Evolutionary conservation across 2,113 vertebrate species (phyloP), one percentile per base, ranked within the genome.

Genomic region (Ariopsis seemanni): DNA sequence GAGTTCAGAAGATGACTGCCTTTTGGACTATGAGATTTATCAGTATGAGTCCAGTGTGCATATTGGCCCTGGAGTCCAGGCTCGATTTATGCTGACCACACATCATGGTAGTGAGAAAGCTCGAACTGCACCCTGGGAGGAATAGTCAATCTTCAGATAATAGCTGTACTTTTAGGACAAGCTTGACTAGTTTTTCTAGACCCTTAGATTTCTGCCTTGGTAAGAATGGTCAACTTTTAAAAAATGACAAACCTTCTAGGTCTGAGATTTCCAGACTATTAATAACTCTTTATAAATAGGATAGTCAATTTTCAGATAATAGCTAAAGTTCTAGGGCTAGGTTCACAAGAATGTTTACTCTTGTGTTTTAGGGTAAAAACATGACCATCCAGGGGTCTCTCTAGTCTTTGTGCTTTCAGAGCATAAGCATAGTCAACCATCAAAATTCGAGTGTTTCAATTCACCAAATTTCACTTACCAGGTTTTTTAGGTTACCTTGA

Each of bases 11-110:
- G n/a, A 55, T 18, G 60, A 60, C 4, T 58, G 25, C 12, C 0
- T 18, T 22, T 48, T 62, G 25, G 83, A 42, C 48, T 86, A 86
- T 74, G 80, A 86, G 7, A 63, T 86, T 77, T 90, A 72, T 2
- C 5, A 88, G 17, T 88, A 88, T 0, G 2, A 57, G 17, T 85
- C 63, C 8, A 71, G 10, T 53, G 20, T 90, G 2, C 1, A 5
- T 0, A 86, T 86, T 84, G 60, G n/a, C 20, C 84, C 72, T 30
- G 86, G 79, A 79, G 62, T 88, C 2, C 89, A 88, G 65, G 65
- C 62, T 58, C 60, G 86, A 17, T 88, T 90, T 1, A 6, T 90
- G 18, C 2, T 79, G 52, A 48, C 62, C n/a, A 7, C 34, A 25
- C 18, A 60, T 60, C 25, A 52, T 7, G 0, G 20, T 7, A 79